phyloP scores from a whole-genome alignment of 2,797 vertebrate genomes.

The Paratrypauchen microcephalus region DNA sequence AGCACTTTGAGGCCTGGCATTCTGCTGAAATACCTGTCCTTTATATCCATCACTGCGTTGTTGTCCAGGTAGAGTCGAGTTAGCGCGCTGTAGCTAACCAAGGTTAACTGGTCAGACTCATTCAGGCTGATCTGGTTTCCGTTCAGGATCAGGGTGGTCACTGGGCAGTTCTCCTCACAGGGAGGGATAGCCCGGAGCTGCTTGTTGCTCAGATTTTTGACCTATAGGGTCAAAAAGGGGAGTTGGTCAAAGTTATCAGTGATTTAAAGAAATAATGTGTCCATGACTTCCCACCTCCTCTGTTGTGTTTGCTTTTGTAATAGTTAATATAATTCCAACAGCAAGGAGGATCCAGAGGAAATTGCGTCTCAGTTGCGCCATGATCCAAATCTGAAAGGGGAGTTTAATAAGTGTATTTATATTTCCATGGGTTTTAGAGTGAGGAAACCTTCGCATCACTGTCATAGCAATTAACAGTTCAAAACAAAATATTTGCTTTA shows the following conservation, averaged over 20 bases:
- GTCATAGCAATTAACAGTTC: too few species aligned
- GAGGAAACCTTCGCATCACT: too few species aligned
- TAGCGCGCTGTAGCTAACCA: conserved; percentile 69
- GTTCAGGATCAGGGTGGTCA: conserved; percentile 32
- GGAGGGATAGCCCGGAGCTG: conserved; percentile 67
- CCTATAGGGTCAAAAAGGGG: conserved; percentile 11
- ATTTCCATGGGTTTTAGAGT: too few species aligned
- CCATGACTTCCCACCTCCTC: neutral
- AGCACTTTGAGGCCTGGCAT: conserved; percentile 73
- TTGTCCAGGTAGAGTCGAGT: conserved; percentile 75
- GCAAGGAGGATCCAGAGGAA: conserved; percentile 36
- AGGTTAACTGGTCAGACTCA: conserved; percentile 49
- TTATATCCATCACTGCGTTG: conserved; percentile 73
- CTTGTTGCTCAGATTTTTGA: conserved; percentile 40
- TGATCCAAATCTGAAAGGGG: conserved; percentile 17
- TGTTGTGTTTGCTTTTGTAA: neutral
- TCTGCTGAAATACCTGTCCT: conserved; percentile 68
- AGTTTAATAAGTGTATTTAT: neutral
- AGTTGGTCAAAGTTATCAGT: neutral
- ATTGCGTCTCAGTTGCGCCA: conserved; percentile 4
- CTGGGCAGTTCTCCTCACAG: neutral
- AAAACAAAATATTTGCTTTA: too few species aligned
- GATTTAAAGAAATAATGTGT: neutral
- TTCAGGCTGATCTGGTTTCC: conserved; percentile 44
- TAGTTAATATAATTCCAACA: neutral